Base-by-base conservation (phyloP, 2,797 vertebrate species). In the Aselliscus stoliczkanus region DNA sequence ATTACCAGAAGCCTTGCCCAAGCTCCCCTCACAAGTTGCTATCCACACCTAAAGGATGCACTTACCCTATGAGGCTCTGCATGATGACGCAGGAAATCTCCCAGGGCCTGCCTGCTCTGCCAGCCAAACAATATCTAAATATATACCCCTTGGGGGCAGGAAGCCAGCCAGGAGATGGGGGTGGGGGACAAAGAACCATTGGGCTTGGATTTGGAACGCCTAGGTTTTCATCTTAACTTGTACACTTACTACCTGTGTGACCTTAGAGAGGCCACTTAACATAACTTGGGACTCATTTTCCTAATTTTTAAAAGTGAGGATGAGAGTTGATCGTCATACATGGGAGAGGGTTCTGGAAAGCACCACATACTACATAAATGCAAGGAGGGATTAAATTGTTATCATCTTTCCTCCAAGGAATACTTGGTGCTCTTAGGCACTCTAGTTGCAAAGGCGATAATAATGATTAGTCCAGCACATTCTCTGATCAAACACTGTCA, bases 1-100 rank as follows among this genome's bases (percentile, higher is more conserved):
- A 93, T 93, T 54, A 95, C 94, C 97, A 96, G 97, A 96, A 96
- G 94, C 67, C 34, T 31, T 52, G 65, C 50, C 73, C 0, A 3
- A 6, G 15, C 37, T 42, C 37, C 58, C 37, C 31, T 13, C 20
- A 9, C 0, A 10, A 47, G 15, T 17, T 44, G 44, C 21, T 20
- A 3, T 96, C 95, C 86, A 86, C 62, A 79, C 96, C 96, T 96
- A 91, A 77, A 23, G 95, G 96, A 90, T 31, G 83, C 62, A 70
- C 95, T 79, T 85, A 94, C 92, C 29, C n/a, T 2, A 23, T n/a
- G n/a, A n/a, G n/a, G 1, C 10, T 67, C 84, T 39, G 23, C 7
- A 14, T 17, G 44, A 23, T 34, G 50, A 76, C 1, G 8, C 11
- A 62, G 62, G 54, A 27, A 75, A 69, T 1, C 13, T 3, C 47